Conservation (phyloP, 2,888 invertebrate species). For the Ophonus ardosiacus region DNA sequence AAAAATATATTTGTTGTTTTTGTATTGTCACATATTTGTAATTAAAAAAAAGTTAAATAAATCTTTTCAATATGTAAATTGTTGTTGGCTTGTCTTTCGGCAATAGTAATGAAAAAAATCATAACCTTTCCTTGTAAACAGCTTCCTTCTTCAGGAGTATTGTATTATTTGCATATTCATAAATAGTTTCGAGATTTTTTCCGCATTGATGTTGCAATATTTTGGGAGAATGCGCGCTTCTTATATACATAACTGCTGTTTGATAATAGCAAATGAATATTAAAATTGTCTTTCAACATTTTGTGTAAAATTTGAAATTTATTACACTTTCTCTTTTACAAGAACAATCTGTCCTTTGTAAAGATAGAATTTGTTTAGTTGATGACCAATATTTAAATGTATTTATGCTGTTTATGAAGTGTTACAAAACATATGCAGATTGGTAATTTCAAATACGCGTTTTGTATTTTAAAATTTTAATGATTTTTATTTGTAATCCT, state of each 20-base stretch:
- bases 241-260: slow-evolving; percentile 34
- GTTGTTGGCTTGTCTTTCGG: background rate
- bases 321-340: slow-evolving; percentile 40
- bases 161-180: background rate
- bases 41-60: background rate
- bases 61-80: background rate
- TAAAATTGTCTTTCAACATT: slow-evolving; percentile 36
- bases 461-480: slow-evolving; percentile 6
- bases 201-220: slow-evolving; percentile 6
- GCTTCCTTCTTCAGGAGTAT: background rate
- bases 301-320: slow-evolving; percentile 41
- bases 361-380: background rate
- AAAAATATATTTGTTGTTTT: too few species aligned
- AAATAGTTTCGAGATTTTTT: background rate
- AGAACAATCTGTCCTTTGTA: slow-evolving; percentile 28
- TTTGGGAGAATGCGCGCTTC: background rate
- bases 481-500: background rate
- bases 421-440: slow-evolving; percentile 23
- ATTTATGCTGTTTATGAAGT: background rate
- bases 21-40: too few species aligned
- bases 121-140: background rate
- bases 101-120: background rate
- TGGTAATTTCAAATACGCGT: background rate
- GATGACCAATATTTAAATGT: background rate
- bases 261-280: slow-evolving; percentile 35